Evolutionary conservation across 2,797 vertebrate species (phyloP).

Genomic region (Brotula barbata): DNA sequence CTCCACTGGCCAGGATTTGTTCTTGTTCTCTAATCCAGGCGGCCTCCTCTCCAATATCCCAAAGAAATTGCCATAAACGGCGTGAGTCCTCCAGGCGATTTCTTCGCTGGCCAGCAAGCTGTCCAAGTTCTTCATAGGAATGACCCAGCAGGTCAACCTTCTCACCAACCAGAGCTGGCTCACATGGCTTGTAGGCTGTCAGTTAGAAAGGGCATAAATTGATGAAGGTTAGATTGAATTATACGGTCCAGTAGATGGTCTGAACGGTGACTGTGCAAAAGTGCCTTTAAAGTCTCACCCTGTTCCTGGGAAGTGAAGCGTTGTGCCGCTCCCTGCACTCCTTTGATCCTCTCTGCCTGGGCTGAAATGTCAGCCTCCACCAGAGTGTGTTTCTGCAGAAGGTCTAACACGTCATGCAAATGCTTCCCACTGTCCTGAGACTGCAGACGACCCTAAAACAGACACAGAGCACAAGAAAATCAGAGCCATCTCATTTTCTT

Average conservation of each 20-base stretch:
- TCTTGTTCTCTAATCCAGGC: conserved; percentile 96
- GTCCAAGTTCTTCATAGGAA: conserved; percentile 85
- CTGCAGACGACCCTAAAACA: conserved; percentile 85
- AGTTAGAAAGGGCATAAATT: conserved; percentile 23
- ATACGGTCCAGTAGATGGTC: neutral
- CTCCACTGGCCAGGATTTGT: conserved; percentile 86
- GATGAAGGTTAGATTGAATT: conserved; percentile 2
- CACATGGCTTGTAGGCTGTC: conserved; percentile 90
- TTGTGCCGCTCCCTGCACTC: conserved; percentile 81
- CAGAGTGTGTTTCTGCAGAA: conserved; percentile 91
- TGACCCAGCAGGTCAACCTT: conserved; percentile 83
- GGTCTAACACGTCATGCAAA: conserved; percentile 90
- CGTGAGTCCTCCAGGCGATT: conserved; percentile 87
- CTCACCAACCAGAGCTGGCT: conserved; percentile 86
- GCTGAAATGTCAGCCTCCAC: conserved; percentile 93
- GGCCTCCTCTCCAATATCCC: conserved; percentile 92
- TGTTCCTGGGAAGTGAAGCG: conserved; percentile 83
- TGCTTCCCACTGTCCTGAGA: conserved; percentile 93
- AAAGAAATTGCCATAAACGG: conserved; percentile 91
- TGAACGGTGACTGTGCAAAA: conserved; percentile 3
- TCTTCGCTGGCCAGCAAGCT: conserved; percentile 79
- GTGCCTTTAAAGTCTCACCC: conserved; percentile 71
- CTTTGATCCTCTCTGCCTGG: conserved; percentile 90
- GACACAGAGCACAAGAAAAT: conserved; percentile 13
- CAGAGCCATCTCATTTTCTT: conserved; percentile 7